Evolutionary conservation across 2,113 vertebrate species (phyloP).

Genomic region (Thalassoma bifasciatum): DNA sequence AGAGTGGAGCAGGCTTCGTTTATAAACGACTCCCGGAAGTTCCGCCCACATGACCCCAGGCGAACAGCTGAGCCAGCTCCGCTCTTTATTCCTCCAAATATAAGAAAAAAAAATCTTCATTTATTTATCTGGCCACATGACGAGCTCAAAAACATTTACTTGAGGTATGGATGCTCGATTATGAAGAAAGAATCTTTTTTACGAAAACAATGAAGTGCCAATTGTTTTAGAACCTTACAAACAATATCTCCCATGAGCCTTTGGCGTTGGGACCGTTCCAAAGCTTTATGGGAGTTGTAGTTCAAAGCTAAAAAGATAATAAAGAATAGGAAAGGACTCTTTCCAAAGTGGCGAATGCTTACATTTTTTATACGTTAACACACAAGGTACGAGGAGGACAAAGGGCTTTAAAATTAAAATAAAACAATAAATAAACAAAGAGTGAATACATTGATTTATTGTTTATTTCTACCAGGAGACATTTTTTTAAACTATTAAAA

Average conservation of each 20-base stretch:
- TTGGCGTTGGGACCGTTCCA: accelerated
- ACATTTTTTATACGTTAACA: too few species aligned
- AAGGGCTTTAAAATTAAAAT: too few species aligned
- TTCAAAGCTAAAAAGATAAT: background rate
- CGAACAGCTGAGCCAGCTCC: background rate
- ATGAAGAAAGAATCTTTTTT: too few species aligned
- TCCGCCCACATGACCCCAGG: background rate
- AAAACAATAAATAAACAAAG: too few species aligned
- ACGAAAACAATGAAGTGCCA: background rate
- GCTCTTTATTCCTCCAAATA: background rate
- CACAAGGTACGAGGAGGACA: too few species aligned
- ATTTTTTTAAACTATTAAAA: too few species aligned
- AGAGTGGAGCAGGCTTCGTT: background rate
- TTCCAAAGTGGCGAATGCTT: background rate
- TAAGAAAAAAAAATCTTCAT: background rate
- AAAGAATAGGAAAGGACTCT: background rate
- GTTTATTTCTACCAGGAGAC: too few species aligned
- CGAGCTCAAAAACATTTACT: background rate
- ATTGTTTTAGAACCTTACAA: background rate
- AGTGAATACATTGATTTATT: too few species aligned
- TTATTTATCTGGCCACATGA: accelerated
- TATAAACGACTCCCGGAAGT: background rate
- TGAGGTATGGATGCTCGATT: accelerated
- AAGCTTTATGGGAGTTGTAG: conserved; percentile 49
- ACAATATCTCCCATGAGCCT: background rate